Evolutionary conservation across 30 jellyfish, hydroid and myxozoan genomes (phyloP).

Genomic region (Hydractinia echinata): DNA sequence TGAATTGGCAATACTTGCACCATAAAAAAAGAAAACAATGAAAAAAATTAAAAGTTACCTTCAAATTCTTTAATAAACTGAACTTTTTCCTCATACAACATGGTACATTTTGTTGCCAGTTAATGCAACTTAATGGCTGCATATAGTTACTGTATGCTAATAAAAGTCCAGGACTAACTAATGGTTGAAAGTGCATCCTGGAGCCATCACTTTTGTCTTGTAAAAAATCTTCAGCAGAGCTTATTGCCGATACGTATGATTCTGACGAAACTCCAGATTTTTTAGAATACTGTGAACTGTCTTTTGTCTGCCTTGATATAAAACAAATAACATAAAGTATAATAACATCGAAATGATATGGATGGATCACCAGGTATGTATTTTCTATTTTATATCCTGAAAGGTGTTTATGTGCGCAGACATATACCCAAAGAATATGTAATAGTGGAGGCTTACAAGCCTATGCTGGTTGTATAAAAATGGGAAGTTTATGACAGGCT

Average conservation of each 20-base stretch:
- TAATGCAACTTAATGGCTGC: constrained; percentile 51
- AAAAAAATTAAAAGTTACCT: constrained; percentile 37
- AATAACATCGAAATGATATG: too few species aligned
- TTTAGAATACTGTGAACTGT: constrained; percentile 38
- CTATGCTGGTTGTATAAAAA: too few species aligned
- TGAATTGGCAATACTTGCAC: neutral
- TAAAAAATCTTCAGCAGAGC: constrained; percentile 60
- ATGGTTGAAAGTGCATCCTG: constrained; percentile 43
- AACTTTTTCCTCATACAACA: constrained; percentile 54
- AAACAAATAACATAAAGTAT: too few species aligned
- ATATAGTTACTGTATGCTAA: constrained; percentile 60
- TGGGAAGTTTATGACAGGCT: too few species aligned
- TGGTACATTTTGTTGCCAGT: constrained; percentile 73
- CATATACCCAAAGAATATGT: too few species aligned
- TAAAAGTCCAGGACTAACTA: constrained; percentile 61
- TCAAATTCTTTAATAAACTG: constrained; percentile 68
- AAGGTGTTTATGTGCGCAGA: too few species aligned
- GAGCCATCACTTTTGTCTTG: constrained; percentile 26
- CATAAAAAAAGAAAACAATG: neutral
- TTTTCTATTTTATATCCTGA: too few species aligned
- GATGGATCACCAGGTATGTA: too few species aligned
- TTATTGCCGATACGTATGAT: constrained; percentile 82
- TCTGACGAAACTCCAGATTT: constrained; percentile 60
- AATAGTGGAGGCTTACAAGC: too few species aligned
- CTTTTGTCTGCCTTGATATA: too few species aligned